Conservation (phyloP, 2,113 vertebrate species). For the Trichechus manatus region DNA sequence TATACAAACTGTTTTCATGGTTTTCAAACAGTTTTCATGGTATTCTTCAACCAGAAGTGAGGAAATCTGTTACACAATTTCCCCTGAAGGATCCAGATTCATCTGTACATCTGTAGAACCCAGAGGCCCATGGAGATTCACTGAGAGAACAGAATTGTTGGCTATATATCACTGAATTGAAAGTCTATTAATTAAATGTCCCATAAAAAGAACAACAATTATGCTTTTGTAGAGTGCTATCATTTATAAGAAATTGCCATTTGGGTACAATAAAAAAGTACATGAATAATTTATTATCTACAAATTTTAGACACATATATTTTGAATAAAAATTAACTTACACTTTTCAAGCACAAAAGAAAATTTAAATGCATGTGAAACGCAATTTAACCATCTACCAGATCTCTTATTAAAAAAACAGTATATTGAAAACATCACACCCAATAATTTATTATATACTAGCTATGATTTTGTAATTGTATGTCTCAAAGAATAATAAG, state of each 20-base stretch:
- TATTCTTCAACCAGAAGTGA: constrained; percentile 32
- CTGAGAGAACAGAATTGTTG: constrained; percentile 46
- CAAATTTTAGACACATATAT: constrained; percentile 30
- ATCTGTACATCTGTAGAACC: constrained; percentile 44
- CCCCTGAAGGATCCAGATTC: constrained; percentile 47
- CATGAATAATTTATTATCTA: constrained; percentile 66
- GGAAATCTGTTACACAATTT: constrained; percentile 40
- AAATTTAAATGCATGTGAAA: constrained; percentile 17
- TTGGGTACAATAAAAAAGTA: constrained; percentile 56
- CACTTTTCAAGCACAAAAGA: background rate
- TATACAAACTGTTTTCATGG: background rate
- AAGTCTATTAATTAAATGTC: constrained; percentile 68
- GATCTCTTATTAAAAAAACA: background rate
- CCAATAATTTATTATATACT: background rate
- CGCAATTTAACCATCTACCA: constrained; percentile 3
- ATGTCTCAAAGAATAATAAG: background rate
- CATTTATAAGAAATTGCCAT: constrained; percentile 60
- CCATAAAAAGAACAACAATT: constrained; percentile 71
- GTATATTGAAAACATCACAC: background rate
- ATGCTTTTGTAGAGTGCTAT: constrained; percentile 54
- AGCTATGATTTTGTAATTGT: background rate
- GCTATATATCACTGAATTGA: constrained; percentile 71
- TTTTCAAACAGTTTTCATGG: background rate
- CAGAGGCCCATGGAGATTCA: constrained; percentile 41
- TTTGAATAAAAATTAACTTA: constrained; percentile 65